Evolutionary conservation across 2,797 vertebrate genomes (phyloP).

Genomic region (Lemur catta): DNA sequence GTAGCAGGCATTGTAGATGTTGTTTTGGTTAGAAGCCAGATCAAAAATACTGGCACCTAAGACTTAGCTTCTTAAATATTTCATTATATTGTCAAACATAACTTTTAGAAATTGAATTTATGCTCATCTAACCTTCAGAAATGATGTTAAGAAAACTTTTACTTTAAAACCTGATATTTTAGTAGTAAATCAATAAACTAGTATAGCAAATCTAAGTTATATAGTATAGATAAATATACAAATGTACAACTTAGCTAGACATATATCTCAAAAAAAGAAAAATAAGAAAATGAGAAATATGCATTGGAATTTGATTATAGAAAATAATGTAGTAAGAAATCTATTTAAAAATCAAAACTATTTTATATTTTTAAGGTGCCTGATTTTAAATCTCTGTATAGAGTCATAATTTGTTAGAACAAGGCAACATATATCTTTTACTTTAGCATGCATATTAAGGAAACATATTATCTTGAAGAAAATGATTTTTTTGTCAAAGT

Average conservation of each 20-base stretch:
- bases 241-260: background rate
- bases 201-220: background rate
- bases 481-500: background rate
- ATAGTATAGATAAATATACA: background rate
- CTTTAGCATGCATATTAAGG: background rate
- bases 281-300: background rate
- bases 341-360: background rate
- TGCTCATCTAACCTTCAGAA: background rate
- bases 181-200: background rate
- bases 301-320: background rate
- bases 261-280: background rate
- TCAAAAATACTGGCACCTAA: background rate
- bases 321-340: background rate
- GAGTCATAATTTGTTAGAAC: background rate
- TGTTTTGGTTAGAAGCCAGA: background rate
- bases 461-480: background rate
- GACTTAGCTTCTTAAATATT: background rate
- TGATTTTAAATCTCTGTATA: background rate
- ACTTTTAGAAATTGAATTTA: background rate
- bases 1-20: background rate
- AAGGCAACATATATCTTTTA: background rate
- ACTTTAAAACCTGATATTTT: background rate
- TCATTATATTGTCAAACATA: background rate
- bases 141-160: background rate
- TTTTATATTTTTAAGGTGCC: background rate